Base-by-base conservation (phyloP, 1,140 invertebrate genomes). In the Dysdera silvatica region DNA sequence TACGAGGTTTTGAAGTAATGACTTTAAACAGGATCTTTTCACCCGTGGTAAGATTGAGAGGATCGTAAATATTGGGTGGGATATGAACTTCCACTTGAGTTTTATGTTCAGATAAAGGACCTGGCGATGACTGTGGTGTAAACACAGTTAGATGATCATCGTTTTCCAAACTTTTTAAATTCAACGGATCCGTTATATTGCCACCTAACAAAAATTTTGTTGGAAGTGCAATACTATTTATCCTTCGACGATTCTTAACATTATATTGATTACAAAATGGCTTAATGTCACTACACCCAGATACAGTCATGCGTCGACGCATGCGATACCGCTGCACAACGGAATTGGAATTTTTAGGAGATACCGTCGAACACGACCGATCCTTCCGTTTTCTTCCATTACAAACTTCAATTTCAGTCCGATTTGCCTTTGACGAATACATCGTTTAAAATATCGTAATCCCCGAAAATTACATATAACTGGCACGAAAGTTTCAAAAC, bases 131-230 rank as follows among this genome's bases (percentile, higher is more conserved):
- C 69, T 88, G 84, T 49, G 90, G 89, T 8, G 91, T 94, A 1
- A 87, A 84, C 32, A 89, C 87, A 78, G 92, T 93, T 79, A 91
- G 59, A 61, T 68, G 71, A 69, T 86, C 81, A 75, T 92, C 89
- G 77, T 92, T 85, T 74, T 89, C 87, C 70, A 97, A 80, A 73
- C 91, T 91, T 70, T 91, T 92, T 52, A 98, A 78, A 80, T 98
- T 97, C 12, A 98, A 76, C 0, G 94, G 94, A 80, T 98, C 94
- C 67, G 85, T 87, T 68, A 95, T 95, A 73, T 93, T 96, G 20
- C 94, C 94, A 51, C 94, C 94, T 2, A 96, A 80, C 6, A 97
- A 78, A 79, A 97, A 96, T 76, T 95, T 95, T 3, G 90, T 93
- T 0, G 92, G 91, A 32, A 89, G 84, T 65, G 90, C 85, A 41